Evolutionary conservation across 1,140 invertebrate genomes (phyloP).

Genomic region (Heliconius himera): DNA sequence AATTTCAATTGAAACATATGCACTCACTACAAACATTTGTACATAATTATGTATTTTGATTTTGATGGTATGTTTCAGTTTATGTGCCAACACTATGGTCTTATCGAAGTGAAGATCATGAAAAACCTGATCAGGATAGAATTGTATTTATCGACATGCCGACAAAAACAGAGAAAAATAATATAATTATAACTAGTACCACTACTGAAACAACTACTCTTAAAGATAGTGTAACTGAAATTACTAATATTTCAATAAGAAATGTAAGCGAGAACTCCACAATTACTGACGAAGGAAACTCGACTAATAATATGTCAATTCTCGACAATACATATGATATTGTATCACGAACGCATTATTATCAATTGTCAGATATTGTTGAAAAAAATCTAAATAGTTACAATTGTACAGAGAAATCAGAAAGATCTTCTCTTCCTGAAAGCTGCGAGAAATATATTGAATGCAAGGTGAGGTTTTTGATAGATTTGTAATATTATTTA

Average conservation of each 20-base stretch:
- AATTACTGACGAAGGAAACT: constrained; percentile 18
- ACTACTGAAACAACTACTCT: background rate
- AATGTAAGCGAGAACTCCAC: background rate
- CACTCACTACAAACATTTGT: too few species aligned
- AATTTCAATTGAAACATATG: background rate
- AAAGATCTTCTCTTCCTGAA: constrained; percentile 84
- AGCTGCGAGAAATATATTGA: constrained; percentile 89
- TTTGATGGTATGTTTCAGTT: background rate
- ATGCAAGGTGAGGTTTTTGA: constrained; percentile 69
- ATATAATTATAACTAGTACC: background rate
- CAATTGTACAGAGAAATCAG: constrained; percentile 85
- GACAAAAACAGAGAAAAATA: background rate
- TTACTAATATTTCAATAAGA: background rate
- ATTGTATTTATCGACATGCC: background rate
- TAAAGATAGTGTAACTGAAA: background rate
- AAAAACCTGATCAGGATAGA: background rate
- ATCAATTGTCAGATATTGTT: background rate
- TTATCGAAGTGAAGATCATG: background rate
- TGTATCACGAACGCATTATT: background rate
- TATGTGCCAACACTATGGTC: background rate
- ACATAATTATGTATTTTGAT: background rate
- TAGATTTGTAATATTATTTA: background rate
- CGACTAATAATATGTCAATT: background rate
- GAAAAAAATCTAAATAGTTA: constrained; percentile 33
- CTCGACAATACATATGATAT: background rate